Percentiles rank a stretch among this genome's conserved stretches.
Conservation (phyloP, 2,113 vertebrate genomes). For the Nicator chloris region DNA sequence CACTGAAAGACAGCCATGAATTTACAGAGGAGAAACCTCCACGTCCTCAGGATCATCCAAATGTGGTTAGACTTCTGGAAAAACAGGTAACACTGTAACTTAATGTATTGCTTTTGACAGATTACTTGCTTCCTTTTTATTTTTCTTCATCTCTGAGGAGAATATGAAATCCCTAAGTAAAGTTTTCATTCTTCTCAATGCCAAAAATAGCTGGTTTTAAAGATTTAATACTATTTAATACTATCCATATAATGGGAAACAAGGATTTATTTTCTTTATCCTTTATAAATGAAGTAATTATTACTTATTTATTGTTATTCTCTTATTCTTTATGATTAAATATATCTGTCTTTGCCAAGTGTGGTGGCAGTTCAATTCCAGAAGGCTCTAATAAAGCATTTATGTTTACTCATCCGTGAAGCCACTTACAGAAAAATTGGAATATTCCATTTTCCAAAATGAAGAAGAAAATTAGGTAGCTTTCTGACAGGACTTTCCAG, state of each 20-base stretch:
- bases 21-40: constrained; percentile 61
- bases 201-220: not conserved
- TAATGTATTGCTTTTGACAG: not conserved
- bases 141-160: not conserved
- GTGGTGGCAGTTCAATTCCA: not conserved
- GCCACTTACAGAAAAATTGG: not conserved
- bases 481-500: not conserved
- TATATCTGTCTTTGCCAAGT: not conserved
- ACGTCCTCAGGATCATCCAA: constrained; percentile 69
- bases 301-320: not conserved
- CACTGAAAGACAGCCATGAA: constrained; percentile 68
- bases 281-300: not conserved
- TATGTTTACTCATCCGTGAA: not conserved
- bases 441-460: not conserved
- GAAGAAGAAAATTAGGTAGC: not conserved
- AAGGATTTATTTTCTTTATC: not conserved
- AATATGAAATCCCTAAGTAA: not conserved
- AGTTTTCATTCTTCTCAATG: not conserved
- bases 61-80: constrained; percentile 78
- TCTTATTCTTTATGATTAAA: not conserved
- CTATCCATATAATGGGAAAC: not conserved
- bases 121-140: not conserved
- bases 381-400: not conserved
- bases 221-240: not conserved
- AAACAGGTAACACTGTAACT: constrained; percentile 76